Evolutionary conservation across 2,888 invertebrate genomes (phyloP).

Genomic region (Melinaea menophilus): DNA sequence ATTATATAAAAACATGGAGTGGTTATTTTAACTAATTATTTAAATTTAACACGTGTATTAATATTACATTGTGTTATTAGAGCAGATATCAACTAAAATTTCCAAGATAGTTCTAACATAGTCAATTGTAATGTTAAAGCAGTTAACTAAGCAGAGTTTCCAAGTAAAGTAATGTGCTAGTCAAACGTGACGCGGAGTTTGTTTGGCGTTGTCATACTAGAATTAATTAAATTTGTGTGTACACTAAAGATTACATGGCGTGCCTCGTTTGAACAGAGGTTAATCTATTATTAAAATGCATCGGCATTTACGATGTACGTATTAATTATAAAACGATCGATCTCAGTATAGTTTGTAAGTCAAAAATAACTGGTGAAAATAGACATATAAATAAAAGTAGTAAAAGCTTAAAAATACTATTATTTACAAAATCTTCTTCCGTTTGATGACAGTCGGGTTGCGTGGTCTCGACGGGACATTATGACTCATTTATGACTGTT

Average conservation of each 20-base stretch:
- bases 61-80: too few species aligned
- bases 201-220: slow-evolving; percentile 46
- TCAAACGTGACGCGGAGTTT: slow-evolving; percentile 36
- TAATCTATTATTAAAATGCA: slow-evolving; percentile 67
- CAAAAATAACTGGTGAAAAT: not conserved
- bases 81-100: slow-evolving; percentile 8
- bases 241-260: slow-evolving; percentile 60
- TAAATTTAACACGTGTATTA: too few species aligned
- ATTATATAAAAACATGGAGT: too few species aligned
- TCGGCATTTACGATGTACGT: slow-evolving; percentile 43
- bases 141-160: slow-evolving; percentile 32
- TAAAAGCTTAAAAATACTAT: not conserved
- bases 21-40: too few species aligned
- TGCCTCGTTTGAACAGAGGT: slow-evolving; percentile 51
- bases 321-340: slow-evolving; percentile 16
- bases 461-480: not conserved
- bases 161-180: slow-evolving; percentile 28
- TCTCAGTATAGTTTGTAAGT: not conserved
- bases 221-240: slow-evolving; percentile 68
- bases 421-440: not conserved
- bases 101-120: slow-evolving; percentile 18
- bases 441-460: slow-evolving; percentile 3
- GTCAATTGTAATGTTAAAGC: slow-evolving; percentile 33
- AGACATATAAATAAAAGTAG: not conserved
- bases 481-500: slow-evolving; percentile 3